Evolutionary conservation across 2,113 vertebrate genomes (phyloP).

Genomic region (Trochalopteron elliotii): DNA sequence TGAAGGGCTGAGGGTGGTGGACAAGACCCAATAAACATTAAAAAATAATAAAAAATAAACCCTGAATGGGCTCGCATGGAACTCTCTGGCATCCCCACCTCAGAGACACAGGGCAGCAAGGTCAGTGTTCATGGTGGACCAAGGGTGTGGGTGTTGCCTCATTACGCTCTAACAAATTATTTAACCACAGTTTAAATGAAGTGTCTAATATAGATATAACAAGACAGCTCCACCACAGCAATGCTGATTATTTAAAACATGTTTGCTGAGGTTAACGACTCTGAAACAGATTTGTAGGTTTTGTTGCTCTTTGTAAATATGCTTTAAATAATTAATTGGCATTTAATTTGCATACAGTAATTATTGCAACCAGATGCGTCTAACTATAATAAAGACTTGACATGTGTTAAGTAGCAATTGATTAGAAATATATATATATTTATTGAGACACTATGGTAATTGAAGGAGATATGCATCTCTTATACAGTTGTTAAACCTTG

Average conservation of each 20-base stretch:
- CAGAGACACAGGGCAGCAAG: neutral
- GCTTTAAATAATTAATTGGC: slow-evolving; percentile 75
- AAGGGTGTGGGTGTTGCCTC: neutral
- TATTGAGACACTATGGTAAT: slow-evolving; percentile 47
- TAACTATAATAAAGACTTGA: slow-evolving; percentile 30
- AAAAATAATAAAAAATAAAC: neutral
- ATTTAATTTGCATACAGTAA: slow-evolving; percentile 46
- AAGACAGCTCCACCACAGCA: slow-evolving; percentile 39
- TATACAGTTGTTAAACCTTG: slow-evolving; percentile 20
- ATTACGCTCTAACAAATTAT: slow-evolving; percentile 30
- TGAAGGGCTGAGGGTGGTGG: slow-evolving; percentile 46
- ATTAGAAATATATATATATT: slow-evolving; percentile 71
- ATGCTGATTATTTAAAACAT: slow-evolving; percentile 59
- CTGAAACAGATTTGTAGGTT: slow-evolving; percentile 73
- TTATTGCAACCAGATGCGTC: slow-evolving; percentile 3
- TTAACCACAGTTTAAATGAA: slow-evolving; percentile 55
- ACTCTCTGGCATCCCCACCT: neutral
- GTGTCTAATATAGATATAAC: slow-evolving; percentile 54
- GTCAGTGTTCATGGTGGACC: neutral
- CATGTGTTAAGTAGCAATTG: slow-evolving; percentile 50
- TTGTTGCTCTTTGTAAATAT: slow-evolving; percentile 72
- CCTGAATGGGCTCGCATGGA: fast-evolving
- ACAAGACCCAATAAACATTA: neutral
- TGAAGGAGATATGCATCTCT: slow-evolving; percentile 63
- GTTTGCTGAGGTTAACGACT: slow-evolving; percentile 69